Evolutionary conservation across 1,140 invertebrate species (phyloP).

Genomic region (Aphelenchoides besseyi): DNA sequence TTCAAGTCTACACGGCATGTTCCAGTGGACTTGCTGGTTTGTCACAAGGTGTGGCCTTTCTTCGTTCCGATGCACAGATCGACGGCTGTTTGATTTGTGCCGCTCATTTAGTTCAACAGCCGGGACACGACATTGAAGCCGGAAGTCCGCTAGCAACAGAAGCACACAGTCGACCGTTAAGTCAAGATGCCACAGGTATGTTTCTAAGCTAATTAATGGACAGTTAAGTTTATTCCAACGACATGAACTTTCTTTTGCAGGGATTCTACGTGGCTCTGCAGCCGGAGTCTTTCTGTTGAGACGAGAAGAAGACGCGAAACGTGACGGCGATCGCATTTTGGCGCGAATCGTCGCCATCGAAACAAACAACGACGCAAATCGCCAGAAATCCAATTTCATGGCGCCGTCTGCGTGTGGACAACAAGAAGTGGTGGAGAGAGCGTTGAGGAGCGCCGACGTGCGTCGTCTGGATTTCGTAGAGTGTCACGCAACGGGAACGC

Average conservation of each 20-base stretch:
- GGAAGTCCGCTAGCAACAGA: conserved; percentile 24
- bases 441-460: conserved; percentile 1
- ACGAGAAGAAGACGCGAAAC: conserved; percentile 20
- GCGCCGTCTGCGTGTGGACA: conserved; percentile 33
- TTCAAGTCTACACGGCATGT: conserved; percentile 34
- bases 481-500: conserved; percentile 41
- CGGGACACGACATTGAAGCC: conserved; percentile 24
- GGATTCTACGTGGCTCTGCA: conserved; percentile 36
- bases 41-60: conserved; percentile 18
- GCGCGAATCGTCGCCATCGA: conserved; percentile 17
- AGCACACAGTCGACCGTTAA: conserved; percentile 30
- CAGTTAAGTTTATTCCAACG: too few relatives aligned
- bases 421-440: conserved; percentile 26
- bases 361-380: conserved; percentile 37
- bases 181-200: conserved; percentile 8
- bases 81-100: conserved; percentile 30
- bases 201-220: too few relatives aligned
- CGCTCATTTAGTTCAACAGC: conserved; percentile 15
- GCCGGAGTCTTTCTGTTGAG: conserved; percentile 31
- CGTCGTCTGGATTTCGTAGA: conserved; percentile 29
- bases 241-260: too few relatives aligned
- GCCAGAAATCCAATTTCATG: conserved; percentile 38
- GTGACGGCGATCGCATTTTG: conserved; percentile 27
- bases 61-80: neutral
- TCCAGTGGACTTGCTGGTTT: conserved; percentile 28